Evolutionary conservation across 2,888 invertebrate genomes (phyloP).

Genomic region (Scaptomyza parva): DNA sequence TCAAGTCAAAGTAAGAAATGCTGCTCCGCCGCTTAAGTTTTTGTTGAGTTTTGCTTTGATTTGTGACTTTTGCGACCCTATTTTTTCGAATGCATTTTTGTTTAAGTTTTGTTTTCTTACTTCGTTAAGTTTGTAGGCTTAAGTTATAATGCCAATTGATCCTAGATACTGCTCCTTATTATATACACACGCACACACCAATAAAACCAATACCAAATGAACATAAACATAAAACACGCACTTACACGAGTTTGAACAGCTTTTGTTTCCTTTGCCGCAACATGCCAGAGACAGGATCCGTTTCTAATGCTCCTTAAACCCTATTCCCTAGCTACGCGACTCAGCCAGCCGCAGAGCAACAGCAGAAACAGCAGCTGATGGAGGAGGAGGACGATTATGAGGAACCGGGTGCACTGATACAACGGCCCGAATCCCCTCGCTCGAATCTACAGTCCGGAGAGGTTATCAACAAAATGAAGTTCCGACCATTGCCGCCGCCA

Average conservation of each 20-base stretch:
- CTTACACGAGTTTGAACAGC: slow-evolving; percentile 47
- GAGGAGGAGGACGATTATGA: slow-evolving; percentile 85
- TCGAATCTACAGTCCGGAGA: slow-evolving; percentile 90
- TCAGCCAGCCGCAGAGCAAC: slow-evolving; percentile 36
- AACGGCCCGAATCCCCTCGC: slow-evolving; percentile 85
- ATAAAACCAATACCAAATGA: slow-evolving; percentile 55
- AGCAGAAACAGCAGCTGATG: slow-evolving; percentile 16
- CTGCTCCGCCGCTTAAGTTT: slow-evolving; percentile 79
- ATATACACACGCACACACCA: slow-evolving; percentile 43
- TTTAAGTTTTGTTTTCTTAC: slow-evolving; percentile 49
- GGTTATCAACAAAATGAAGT: slow-evolving; percentile 92
- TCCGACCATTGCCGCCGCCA: slow-evolving; percentile 93
- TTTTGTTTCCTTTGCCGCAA: slow-evolving; percentile 48
- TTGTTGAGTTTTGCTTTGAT: slow-evolving; percentile 31
- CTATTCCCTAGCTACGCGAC: slow-evolving; percentile 63
- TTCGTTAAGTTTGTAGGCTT: slow-evolving; percentile 58
- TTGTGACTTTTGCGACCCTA: slow-evolving; percentile 55
- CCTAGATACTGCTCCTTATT: slow-evolving; percentile 17
- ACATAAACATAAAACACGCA: slow-evolving; percentile 44
- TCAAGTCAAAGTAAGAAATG: slow-evolving; percentile 79
- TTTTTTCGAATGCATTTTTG: slow-evolving; percentile 70
- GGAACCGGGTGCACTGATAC: slow-evolving; percentile 83
- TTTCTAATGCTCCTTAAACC: slow-evolving; percentile 63
- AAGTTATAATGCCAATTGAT: slow-evolving; percentile 40
- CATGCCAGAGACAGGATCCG: slow-evolving; percentile 39